phyloP scores from a whole-genome alignment of 2,888 invertebrate genomes.

The Cerastis leucographa region DNA sequence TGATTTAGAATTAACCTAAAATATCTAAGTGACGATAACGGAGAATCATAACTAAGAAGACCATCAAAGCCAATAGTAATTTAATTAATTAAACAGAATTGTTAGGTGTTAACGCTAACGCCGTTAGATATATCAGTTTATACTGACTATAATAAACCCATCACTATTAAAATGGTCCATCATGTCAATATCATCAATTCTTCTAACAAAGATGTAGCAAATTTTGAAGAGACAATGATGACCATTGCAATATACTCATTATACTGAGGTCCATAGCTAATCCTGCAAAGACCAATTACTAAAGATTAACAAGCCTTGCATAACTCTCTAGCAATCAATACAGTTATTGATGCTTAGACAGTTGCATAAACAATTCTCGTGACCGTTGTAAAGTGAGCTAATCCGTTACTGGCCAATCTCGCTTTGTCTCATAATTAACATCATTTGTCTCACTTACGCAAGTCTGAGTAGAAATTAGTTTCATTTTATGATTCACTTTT shows the following conservation, averaged over 20 bases:
- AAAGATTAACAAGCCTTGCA: conserved; percentile 15
- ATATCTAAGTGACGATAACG: neutral
- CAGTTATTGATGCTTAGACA: conserved; percentile 26
- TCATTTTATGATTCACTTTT: conserved; percentile 46
- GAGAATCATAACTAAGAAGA: neutral
- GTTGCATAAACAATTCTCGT: conserved; percentile 44
- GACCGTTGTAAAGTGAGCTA: conserved; percentile 38
- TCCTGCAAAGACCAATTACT: conserved; percentile 10
- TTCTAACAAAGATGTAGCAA: neutral
- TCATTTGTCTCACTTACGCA: conserved; percentile 63
- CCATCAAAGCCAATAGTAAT: conserved; percentile 1
- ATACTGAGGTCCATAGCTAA: neutral
- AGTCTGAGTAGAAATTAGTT: conserved; percentile 47
- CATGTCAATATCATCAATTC: neutral
- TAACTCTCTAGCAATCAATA: conserved; percentile 41
- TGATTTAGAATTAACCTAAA: neutral
- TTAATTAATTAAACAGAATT: neutral
- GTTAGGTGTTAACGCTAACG: neutral
- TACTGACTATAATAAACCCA: neutral
- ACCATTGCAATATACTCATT: no score
- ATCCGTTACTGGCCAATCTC: conserved; percentile 44
- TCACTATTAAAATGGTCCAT: neutral
- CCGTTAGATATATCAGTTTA: no score
- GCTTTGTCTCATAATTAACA: conserved; percentile 66
- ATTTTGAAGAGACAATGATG: neutral